Evolutionary conservation across 2,113 vertebrate species (phyloP), one percentile per base, ranked within the genome.

Genomic region (Centrocercus urophasianus): DNA sequence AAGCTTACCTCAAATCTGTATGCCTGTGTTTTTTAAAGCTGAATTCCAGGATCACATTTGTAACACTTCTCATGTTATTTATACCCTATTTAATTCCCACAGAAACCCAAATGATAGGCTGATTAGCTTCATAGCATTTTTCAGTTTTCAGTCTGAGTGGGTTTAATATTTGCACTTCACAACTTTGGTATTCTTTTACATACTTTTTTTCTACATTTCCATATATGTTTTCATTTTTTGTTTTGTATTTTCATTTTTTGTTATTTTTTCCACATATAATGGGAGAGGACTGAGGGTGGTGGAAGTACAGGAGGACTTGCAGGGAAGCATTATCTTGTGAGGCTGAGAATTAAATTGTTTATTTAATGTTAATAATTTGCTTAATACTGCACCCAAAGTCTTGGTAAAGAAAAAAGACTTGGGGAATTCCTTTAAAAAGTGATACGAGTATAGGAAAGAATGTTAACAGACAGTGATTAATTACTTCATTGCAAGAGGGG

Each of bases 371-470:
- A 78, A 30, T 73, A 43, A 40, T 38, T 83, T 89, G 27, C 57
- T 83, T 94, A 93, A 65, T 81, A 4, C 30, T 69, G 3, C 32
- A 59, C 54, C 19, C 60, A 34, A 75, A 75, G 60, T 28, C 50
- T 83, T 42, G 1, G 0, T 83, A 89, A 67, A 52, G 82, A 83
- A 78, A 74, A 74, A 84, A 40, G 78, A 60, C 5, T 1, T 66
- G 95, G 92, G 95, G 84, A 95, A 95, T 95, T 96, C 88, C 88
- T 95, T 93, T 57, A 48, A 94, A 90, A 95, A 89, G 85, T 77
- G 77, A 60, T 45, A 75, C 36, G 67, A 65, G 65, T 63, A 73
- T 77, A 84, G 69, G 85, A 81, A 82, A 90, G 66, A 88, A 88
- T 86, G 85, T 86, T 86, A 95, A 61, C 88, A 93, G 83, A 78